These are phyloP conservation scores for Zaprionus tsacasi DNA, from an alignment of 1,140 invertebrate species.

Conservation along the genomic window DNA sequence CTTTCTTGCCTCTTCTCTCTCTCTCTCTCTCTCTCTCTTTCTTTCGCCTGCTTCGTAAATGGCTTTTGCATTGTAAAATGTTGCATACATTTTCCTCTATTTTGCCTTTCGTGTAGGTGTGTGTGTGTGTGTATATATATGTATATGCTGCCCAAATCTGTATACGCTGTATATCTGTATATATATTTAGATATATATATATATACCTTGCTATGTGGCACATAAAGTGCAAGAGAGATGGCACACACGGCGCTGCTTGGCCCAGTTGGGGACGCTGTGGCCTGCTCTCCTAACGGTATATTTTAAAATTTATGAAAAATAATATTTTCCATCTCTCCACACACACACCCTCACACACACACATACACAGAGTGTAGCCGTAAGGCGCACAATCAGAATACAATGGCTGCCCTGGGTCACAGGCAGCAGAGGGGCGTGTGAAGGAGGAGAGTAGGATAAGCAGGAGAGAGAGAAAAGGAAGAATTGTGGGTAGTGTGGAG, in stretches of 20 bases:
- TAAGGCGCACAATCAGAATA: slow-evolving; percentile 81
- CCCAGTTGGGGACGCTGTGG: slow-evolving; percentile 16
- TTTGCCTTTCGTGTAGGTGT: slow-evolving; percentile 63
- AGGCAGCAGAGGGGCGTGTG: background rate
- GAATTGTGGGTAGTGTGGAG: too few relatives aligned
- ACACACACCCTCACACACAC: slow-evolving; percentile 55
- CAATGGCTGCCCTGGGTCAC: slow-evolving; percentile 67
- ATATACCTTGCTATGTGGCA: slow-evolving; percentile 41
- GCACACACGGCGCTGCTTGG: slow-evolving; percentile 9
- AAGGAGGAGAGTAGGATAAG: background rate
- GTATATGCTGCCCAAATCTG: slow-evolving; percentile 49
- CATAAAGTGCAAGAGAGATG: slow-evolving; percentile 51
- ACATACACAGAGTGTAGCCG: slow-evolving; percentile 43
- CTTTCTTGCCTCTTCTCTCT: slow-evolving; percentile 38
- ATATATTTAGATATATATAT: slow-evolving; percentile 30
- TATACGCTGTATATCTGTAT: slow-evolving; percentile 15
- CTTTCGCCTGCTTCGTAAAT: slow-evolving; percentile 52
- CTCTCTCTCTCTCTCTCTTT: slow-evolving; percentile 6
- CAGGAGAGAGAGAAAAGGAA: background rate
- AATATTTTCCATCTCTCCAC: slow-evolving; percentile 76
- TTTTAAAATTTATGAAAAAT: slow-evolving; percentile 84
- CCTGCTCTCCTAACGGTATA: slow-evolving; percentile 53
- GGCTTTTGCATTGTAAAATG: slow-evolving; percentile 83
- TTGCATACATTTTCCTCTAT: slow-evolving; percentile 81
- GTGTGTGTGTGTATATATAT: slow-evolving; percentile 16